phyloP scores from a whole-genome alignment of 2,113 vertebrate species.

The Bothrops jararaca region DNA sequence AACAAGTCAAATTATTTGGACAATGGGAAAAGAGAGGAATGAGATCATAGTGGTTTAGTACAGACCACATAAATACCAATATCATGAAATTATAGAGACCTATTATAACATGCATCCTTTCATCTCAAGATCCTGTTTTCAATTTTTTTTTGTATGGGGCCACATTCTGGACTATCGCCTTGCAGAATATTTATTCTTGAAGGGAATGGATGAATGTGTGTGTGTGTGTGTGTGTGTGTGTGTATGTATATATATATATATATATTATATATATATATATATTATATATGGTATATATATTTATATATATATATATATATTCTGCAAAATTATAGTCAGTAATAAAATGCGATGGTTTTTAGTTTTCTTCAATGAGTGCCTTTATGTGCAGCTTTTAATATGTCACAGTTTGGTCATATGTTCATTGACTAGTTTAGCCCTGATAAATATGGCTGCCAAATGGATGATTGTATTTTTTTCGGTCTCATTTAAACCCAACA shows the following conservation, averaged over 20 bases:
- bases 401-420: no score
- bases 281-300: no score
- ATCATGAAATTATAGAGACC: not conserved
- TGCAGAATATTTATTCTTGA: not conserved
- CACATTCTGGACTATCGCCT: not conserved
- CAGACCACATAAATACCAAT: not conserved
- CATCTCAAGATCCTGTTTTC: not conserved
- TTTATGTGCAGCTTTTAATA: not conserved
- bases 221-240: no score
- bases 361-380: not conserved
- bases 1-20: constrained; percentile 37
- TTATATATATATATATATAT: not conserved
- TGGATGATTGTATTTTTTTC: not conserved
- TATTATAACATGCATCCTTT: not conserved
- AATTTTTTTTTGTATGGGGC: not conserved
- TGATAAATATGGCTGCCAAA: not conserved
- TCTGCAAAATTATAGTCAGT: not conserved
- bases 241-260: no score
- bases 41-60: not conserved
- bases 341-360: not conserved
- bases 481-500: not conserved
- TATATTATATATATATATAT: no score
- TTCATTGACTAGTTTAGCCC: not conserved
- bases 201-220: not conserved
- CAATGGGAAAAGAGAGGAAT: constrained; percentile 41